These are phyloP conservation scores for Phania funesta DNA, from an alignment of 2,888 invertebrate genomes.

Conservation along the genomic window DNA sequence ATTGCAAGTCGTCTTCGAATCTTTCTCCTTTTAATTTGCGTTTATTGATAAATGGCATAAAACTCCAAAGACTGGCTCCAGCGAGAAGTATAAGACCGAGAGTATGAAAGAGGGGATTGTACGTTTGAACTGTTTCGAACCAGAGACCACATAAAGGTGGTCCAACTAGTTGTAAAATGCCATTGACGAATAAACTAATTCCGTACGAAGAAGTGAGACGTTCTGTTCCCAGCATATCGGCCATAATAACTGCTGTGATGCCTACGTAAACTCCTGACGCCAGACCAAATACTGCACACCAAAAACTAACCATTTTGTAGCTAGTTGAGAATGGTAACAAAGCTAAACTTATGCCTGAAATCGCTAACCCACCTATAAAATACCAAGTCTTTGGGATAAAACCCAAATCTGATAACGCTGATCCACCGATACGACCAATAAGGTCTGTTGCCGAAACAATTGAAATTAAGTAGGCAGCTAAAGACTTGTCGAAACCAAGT, in stretches of 20 bases:
- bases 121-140: slow-evolving; percentile 84
- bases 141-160: slow-evolving; percentile 91
- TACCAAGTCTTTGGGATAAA: slow-evolving; percentile 90
- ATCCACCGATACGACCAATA: slow-evolving; percentile 91
- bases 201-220: slow-evolving; percentile 92
- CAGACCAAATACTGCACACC: slow-evolving; percentile 89
- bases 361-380: slow-evolving; percentile 88
- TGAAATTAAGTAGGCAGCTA: slow-evolving; percentile 87
- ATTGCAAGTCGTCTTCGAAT: slow-evolving; percentile 48
- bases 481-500: slow-evolving; percentile 86
- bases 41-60: slow-evolving; percentile 86
- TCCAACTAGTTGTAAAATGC: slow-evolving; percentile 89
- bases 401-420: slow-evolving; percentile 89
- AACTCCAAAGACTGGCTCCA: slow-evolving; percentile 88
- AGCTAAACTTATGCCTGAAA: slow-evolving; percentile 88
- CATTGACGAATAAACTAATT: slow-evolving; percentile 91
- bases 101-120: slow-evolving; percentile 87
- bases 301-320: slow-evolving; percentile 85
- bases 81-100: slow-evolving; percentile 87
- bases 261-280: slow-evolving; percentile 93
- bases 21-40: slow-evolving; percentile 73
- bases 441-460: slow-evolving; percentile 90
- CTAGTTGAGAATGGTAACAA: slow-evolving; percentile 85
- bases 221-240: slow-evolving; percentile 91
- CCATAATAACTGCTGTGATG: slow-evolving; percentile 92